Evolutionary conservation across 2,113 vertebrate genomes (phyloP).

Genomic region (Percina caprodes): DNA sequence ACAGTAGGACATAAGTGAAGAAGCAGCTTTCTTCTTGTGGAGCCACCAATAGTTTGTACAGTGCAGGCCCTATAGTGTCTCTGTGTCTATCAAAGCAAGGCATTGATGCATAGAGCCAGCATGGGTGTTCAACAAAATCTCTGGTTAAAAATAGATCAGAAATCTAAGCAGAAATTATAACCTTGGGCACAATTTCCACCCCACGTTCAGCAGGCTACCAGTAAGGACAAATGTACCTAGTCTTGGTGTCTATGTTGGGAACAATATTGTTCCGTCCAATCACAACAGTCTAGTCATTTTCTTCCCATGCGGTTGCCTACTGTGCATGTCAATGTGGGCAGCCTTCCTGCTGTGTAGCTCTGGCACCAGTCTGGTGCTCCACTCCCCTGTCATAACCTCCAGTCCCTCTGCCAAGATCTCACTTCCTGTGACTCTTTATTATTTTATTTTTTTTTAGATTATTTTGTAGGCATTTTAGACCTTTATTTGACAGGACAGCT

Average conservation of each 20-base stretch:
- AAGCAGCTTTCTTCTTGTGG: neutral
- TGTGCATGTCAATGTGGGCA: conserved; percentile 57
- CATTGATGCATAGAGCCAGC: conserved; percentile 7
- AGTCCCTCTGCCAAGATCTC: conserved; percentile 50
- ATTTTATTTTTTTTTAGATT: too few species aligned
- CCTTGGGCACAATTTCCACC: neutral
- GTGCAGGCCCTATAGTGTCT: neutral
- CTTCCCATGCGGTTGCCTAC: conserved; percentile 57
- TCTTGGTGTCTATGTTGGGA: conserved; percentile 40
- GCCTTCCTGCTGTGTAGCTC: conserved; percentile 40
- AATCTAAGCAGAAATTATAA: conserved; percentile 21
- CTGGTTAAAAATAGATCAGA: conserved; percentile 5
- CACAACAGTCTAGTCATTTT: conserved; percentile 32
- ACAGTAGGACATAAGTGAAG: neutral
- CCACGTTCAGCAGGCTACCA: neutral
- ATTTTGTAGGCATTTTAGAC: too few species aligned
- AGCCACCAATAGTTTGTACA: neutral
- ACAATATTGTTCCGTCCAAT: conserved; percentile 11
- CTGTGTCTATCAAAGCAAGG: neutral
- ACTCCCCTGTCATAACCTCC: conserved; percentile 44
- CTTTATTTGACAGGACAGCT: too few species aligned
- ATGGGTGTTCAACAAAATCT: neutral
- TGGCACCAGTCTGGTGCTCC: conserved; percentile 49
- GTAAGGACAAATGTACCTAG: neutral
- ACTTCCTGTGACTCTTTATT: conserved; percentile 46